Evolutionary conservation across 2,888 invertebrate genomes (phyloP), one percentile per base, ranked within the genome.

Genomic region (Andricus quercusramuli): DNA sequence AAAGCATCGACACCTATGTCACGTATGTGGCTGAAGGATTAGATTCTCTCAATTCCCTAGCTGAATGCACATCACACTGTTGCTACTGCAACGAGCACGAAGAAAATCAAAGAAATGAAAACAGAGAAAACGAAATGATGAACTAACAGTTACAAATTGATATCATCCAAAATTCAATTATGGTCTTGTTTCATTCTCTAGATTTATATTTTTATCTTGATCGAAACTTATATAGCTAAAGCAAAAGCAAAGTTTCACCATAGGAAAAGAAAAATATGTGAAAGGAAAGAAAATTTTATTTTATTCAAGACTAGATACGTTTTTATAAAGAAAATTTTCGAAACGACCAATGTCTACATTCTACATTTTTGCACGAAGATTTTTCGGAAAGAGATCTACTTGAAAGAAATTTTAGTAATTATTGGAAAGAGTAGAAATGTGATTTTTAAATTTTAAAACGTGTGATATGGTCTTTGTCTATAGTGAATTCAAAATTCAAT

Each of bases 91-190:
- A 88, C 78, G 92, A 92, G 67, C 88, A 89, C 85, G 91, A 91
- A 79, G 92, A 92, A 81, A 92, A 92, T 68, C 90, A 91, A 80
- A 89, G 87, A 68, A 92, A 92, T 83, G 92, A 92, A 83, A 92
- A 92, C 80, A 88, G 88, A 32, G 92, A 92, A 83, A 92, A 92
- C 86, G 92, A 92, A 83, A 92, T 92, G 92, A 90, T 91, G 80
- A 86, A 88, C 83, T 90, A 91, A 89, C 88, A 82, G 79, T 78
- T 79, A 74, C n/a, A 29, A 74, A 74, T n/a, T 8, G 20, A 1
- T 70, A 56, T 51, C 11, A 32, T 29, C 8, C 29, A 11, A n/a
- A 74, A 51, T 70, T 70, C 51, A 37, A 56, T 56, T 64, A 64
- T 41, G 13, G 20, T 22, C 3, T 77, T 76, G n/a, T 37, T 77